Evolutionary conservation across 2,113 vertebrate species (phyloP).

Genomic region (Empidonax traillii): DNA sequence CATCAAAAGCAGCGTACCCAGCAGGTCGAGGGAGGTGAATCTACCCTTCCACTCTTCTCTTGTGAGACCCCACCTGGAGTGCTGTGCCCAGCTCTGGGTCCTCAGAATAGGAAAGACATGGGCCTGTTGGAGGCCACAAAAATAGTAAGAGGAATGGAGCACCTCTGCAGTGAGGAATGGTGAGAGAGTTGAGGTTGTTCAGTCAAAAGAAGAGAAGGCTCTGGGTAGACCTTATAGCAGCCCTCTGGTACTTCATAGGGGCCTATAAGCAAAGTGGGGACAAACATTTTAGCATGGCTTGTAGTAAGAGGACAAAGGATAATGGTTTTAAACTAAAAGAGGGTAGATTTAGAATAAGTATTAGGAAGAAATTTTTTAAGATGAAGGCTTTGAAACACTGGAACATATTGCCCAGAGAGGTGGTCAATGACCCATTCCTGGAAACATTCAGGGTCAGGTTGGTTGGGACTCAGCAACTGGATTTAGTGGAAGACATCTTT

Average conservation of each 20-base stretch:
- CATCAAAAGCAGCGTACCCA: accelerated
- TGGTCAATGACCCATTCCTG: accelerated
- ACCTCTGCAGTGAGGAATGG: not conserved
- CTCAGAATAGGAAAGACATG: not conserved
- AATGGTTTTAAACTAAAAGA: not conserved
- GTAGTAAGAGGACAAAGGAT: accelerated
- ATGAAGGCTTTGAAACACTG: accelerated
- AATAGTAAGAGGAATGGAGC: not conserved
- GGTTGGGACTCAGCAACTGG: not conserved
- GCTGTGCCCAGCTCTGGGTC: not conserved
- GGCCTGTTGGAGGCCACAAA: not conserved
- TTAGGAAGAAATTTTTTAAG: not conserved
- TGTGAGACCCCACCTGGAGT: not conserved
- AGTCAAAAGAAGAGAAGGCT: not conserved
- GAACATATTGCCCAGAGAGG: not conserved
- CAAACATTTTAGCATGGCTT: not conserved
- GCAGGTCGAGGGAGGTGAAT: not conserved
- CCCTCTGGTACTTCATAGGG: not conserved
- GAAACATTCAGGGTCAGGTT: not conserved
- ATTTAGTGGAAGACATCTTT: not conserved
- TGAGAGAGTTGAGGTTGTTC: not conserved
- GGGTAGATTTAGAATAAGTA: not conserved
- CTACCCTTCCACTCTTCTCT: not conserved
- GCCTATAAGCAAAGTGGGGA: not conserved
- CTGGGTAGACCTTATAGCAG: not conserved